phyloP scores from a whole-genome alignment of 1,140 invertebrate species.

The Halesus radiatus region DNA sequence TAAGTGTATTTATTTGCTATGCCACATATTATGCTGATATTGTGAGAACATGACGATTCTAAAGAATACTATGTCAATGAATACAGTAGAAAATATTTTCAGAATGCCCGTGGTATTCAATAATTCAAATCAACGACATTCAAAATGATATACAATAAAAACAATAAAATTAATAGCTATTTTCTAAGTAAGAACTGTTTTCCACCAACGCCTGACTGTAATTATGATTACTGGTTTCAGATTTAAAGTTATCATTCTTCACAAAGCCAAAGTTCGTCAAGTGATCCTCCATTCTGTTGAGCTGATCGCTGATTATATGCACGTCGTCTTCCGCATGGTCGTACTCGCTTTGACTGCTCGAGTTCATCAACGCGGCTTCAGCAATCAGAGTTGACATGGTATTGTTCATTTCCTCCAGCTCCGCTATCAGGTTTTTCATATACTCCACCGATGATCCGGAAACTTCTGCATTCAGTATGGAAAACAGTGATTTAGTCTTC shows the following conservation, averaged over 20 bases:
- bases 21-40: no score
- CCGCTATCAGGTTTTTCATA: slow-evolving; percentile 6
- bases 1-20: no score
- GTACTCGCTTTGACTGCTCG: slow-evolving; percentile 1
- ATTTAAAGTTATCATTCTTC: slow-evolving; percentile 4
- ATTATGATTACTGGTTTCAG: neutral
- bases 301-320: neutral
- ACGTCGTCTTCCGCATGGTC: neutral
- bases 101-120: no score
- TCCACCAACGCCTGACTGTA: no score
- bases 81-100: no score
- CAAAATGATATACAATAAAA: no score
- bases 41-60: no score
- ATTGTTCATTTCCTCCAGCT: slow-evolving; percentile 13
- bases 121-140: no score
- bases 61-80: no score
- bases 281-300: slow-evolving; percentile 13
- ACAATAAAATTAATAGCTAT: no score
- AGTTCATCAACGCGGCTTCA: neutral
- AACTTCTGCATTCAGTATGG: slow-evolving; percentile 10
- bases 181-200: no score
- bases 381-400: neutral
- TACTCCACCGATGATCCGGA: neutral
- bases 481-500: slow-evolving; percentile 16
- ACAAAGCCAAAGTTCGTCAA: slow-evolving; percentile 18